Percentiles rank a stretch among this genome's conserved stretches.
Conservation (phyloP, 2,797 vertebrate species). For the Percopsis omiscomaycus region DNA sequence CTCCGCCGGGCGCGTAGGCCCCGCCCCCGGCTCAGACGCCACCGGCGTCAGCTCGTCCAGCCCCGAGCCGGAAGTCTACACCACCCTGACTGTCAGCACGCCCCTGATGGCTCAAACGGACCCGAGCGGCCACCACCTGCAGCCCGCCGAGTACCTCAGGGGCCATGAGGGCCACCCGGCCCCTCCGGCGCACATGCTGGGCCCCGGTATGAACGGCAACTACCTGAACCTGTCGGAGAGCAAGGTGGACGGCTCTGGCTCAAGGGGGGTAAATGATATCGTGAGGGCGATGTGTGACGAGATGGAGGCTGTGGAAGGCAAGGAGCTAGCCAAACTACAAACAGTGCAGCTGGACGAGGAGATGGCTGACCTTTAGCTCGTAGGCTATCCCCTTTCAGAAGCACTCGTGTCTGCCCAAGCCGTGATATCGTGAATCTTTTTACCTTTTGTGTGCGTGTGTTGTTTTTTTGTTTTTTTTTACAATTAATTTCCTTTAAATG, state of each 20-base stretch:
- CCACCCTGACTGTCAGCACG: conserved; percentile 85
- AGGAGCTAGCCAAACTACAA: conserved; percentile 93
- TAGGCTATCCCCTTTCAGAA: conserved; percentile 40
- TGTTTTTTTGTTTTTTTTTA: conserved; percentile 50
- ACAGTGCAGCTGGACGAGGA: conserved; percentile 98
- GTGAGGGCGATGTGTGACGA: conserved; percentile 90
- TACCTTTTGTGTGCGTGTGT: conserved; percentile 42
- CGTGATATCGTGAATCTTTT: conserved; percentile 65
- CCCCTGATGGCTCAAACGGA: conserved; percentile 85
- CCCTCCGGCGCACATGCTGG: conserved; percentile 80
- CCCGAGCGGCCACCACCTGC: conserved; percentile 76
- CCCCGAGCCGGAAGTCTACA: conserved; percentile 88
- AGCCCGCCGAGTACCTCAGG: conserved; percentile 83
- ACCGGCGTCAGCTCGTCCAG: conserved; percentile 81
- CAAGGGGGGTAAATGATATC: conserved; percentile 82
- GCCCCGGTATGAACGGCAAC: conserved; percentile 80
- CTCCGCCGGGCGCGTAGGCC: conserved; percentile 74
- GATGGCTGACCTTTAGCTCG: conserved; percentile 91
- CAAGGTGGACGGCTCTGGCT: conserved; percentile 72
- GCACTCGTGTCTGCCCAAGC: conserved; percentile 56
- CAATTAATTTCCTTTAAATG: conserved; percentile 72
- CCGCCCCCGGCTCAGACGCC: conserved; percentile 60
- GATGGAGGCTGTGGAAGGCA: conserved; percentile 86
- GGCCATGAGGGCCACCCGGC: conserved; percentile 71
- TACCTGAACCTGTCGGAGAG: conserved; percentile 84